Evolutionary conservation across 2,797 vertebrate genomes (phyloP).

Genomic region (Hydrolagus colliei): DNA sequence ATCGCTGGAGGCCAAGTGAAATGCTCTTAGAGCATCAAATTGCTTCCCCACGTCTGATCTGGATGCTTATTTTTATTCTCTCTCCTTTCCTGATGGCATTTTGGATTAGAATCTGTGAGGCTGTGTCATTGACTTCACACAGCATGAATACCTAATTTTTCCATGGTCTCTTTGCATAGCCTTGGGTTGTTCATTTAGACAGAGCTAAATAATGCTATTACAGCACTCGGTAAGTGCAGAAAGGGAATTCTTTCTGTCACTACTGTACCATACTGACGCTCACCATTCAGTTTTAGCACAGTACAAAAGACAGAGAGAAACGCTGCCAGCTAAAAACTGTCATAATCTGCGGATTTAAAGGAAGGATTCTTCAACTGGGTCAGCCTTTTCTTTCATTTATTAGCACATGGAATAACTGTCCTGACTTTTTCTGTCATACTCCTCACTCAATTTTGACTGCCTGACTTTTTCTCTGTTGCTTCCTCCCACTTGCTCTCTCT

Average conservation of each 20-base stretch:
- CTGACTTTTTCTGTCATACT: neutral
- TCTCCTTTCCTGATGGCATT: constrained; percentile 9
- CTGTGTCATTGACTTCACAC: neutral
- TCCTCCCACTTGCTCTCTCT: neutral
- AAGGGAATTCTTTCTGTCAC: constrained; percentile 20
- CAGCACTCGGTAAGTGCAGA: neutral
- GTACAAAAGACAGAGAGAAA: neutral
- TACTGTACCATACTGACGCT: neutral
- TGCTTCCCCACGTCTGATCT: constrained; percentile 19
- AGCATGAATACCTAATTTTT: constrained; percentile 11
- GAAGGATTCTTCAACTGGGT: neutral
- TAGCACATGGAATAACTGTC: neutral
- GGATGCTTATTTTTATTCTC: constrained; percentile 24
- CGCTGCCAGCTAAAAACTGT: constrained; percentile 1
- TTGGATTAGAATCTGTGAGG: constrained; percentile 18
- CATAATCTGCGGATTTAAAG: neutral
- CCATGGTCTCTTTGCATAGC: neutral
- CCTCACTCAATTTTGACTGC: neutral
- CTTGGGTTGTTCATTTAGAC: constrained; percentile 6
- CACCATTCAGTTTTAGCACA: constrained; percentile 4
- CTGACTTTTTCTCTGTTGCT: neutral
- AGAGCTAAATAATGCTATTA: constrained; percentile 28
- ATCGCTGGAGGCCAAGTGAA: neutral
- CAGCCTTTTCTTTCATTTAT: neutral
- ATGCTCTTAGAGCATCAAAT: constrained; percentile 23